Evolutionary conservation across 2,113 vertebrate species (phyloP).

Genomic region (Lepidothrix coronata): DNA sequence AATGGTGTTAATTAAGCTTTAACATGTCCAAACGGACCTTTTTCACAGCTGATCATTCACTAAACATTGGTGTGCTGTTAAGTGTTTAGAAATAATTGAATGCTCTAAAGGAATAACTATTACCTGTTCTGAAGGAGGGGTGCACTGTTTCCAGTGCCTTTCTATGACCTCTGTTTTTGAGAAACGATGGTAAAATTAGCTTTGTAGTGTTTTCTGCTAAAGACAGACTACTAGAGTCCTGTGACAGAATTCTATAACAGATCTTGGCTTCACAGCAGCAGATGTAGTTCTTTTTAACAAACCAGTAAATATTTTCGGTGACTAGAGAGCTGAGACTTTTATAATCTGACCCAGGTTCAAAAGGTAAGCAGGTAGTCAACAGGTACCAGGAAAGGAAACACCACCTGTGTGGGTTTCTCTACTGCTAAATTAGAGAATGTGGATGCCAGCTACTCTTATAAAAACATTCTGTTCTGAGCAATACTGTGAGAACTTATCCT

Average conservation of each 20-base stretch:
- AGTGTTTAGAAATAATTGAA: neutral
- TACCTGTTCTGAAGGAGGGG: neutral
- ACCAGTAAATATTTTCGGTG: slow-evolving; percentile 12
- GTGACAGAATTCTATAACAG: neutral
- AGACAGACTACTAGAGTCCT: neutral
- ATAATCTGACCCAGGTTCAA: neutral
- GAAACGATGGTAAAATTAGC: neutral
- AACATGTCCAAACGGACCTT: neutral
- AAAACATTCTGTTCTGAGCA: neutral
- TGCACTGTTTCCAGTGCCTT: neutral
- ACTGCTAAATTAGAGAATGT: neutral
- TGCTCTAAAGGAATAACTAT: neutral
- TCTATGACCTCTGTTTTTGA: neutral
- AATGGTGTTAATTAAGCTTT: neutral
- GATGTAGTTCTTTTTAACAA: slow-evolving; percentile 15
- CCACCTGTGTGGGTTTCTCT: neutral
- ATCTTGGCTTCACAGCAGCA: neutral
- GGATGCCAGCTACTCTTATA: neutral
- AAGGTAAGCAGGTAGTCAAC: neutral
- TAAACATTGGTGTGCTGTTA: neutral
- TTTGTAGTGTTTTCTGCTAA: neutral
- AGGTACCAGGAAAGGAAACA: neutral
- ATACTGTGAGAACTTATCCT: neutral
- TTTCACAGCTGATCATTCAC: neutral
- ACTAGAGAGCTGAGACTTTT: neutral